These are phyloP conservation scores for Lucilia cuprina DNA, from an alignment of 1,140 invertebrate genomes.

Conservation along the genomic window DNA sequence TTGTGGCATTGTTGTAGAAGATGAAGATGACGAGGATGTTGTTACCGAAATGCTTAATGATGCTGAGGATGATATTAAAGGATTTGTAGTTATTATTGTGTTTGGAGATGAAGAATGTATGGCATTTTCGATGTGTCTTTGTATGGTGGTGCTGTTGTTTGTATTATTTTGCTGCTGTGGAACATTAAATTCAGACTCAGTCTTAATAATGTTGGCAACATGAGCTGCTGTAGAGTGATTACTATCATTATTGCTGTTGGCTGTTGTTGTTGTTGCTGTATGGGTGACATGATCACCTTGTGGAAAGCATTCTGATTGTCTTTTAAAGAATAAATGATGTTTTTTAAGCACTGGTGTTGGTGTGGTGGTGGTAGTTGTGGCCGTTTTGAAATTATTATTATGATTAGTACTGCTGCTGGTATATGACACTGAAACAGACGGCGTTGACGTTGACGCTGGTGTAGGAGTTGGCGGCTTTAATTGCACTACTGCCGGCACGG, in stretches of 20 bases:
- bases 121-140: conserved; percentile 27
- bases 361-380: conserved; percentile 24
- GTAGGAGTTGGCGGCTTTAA: conserved; percentile 20
- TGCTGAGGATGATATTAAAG: neutral
- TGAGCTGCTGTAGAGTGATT: neutral
- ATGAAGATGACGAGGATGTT: conserved; percentile 1
- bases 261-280: conserved; percentile 48
- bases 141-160: neutral
- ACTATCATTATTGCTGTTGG: conserved; percentile 28
- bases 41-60: conserved; percentile 27
- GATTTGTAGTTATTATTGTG: neutral
- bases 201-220: neutral
- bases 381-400: neutral
- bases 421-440: neutral
- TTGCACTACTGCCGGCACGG: conserved; percentile 37
- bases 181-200: conserved; percentile 1
- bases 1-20: conserved; percentile 11
- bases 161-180: conserved; percentile 25
- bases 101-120: neutral
- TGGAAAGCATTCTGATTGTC: conserved; percentile 59
- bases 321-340: conserved; percentile 59
- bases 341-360: conserved; percentile 55
- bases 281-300: conserved; percentile 51
- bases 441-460: neutral
- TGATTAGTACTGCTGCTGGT: neutral